Evolutionary conservation across 2,888 invertebrate species (phyloP).

Genomic region (Drosophila pegasa): DNA sequence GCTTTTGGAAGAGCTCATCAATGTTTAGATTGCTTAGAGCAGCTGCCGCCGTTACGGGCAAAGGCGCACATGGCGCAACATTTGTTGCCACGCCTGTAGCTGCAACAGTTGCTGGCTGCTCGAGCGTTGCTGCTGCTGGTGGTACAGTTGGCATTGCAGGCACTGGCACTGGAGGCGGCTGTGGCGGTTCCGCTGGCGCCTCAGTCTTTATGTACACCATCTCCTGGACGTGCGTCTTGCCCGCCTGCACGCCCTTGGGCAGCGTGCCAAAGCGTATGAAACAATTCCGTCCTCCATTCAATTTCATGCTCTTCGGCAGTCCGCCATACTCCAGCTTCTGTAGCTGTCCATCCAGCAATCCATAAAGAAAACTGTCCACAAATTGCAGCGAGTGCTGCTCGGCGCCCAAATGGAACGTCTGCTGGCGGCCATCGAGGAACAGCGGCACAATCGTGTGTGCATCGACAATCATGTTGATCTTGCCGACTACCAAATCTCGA

Average conservation of each 20-base stretch:
- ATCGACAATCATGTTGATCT: conserved; percentile 93
- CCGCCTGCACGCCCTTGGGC: conserved; percentile 90
- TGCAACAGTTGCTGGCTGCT: conserved; percentile 41
- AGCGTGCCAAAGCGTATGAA: conserved; percentile 92
- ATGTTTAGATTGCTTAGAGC: conserved; percentile 87
- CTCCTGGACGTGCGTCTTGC: conserved; percentile 88
- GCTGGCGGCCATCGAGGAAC: conserved; percentile 93
- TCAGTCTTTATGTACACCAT: conserved; percentile 88
- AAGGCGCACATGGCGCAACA: conserved; percentile 22
- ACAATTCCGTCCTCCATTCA: conserved; percentile 90
- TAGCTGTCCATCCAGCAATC: conserved; percentile 91
- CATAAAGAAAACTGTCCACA: conserved; percentile 91
- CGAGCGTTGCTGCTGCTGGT: conserved; percentile 10
- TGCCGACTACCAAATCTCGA: conserved; percentile 93
- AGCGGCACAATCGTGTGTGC: conserved; percentile 92
- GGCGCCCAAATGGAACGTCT: conserved; percentile 91
- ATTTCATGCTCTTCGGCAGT: conserved; percentile 90
- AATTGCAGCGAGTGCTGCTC: conserved; percentile 91
- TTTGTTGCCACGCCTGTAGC: conserved; percentile 17
- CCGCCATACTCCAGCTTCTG: conserved; percentile 94
- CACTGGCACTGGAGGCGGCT: conserved; percentile 58
- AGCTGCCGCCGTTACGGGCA: conserved; percentile 65
- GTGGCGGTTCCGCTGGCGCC: conserved; percentile 69
- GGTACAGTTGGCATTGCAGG: conserved; percentile 8
- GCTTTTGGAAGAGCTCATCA: conserved; percentile 92